A percentile compares a stretch with the other conserved stretches of the same genome.
These are phyloP conservation scores for Drosophila fungiperda DNA, from an alignment of 2,888 invertebrate species.

Conservation along the genomic window DNA sequence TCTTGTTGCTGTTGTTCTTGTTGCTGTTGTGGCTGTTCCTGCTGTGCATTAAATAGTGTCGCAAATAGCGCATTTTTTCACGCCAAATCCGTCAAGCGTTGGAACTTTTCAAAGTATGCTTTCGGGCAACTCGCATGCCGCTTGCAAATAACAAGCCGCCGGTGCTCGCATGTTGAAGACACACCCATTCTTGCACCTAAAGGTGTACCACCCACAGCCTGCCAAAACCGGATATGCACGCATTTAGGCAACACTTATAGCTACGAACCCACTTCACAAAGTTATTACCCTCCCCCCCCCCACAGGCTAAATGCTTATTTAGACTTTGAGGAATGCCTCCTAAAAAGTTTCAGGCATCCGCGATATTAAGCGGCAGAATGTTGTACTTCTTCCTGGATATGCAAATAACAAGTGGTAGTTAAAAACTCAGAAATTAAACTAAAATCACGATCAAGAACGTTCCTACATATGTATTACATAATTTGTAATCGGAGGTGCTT, in stretches of 20 bases:
- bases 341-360: not conserved
- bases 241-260: conserved; percentile 61
- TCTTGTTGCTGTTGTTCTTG: conserved; percentile 23
- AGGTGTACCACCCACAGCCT: not conserved
- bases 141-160: conserved; percentile 20
- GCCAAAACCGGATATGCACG: conserved; percentile 53
- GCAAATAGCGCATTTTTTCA: conserved; percentile 66
- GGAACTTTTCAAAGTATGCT: conserved; percentile 26
- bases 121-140: conserved; percentile 37
- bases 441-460: not conserved
- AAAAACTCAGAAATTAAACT: conserved; percentile 2
- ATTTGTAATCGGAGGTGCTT: not conserved
- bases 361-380: not conserved
- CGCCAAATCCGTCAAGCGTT: conserved; percentile 35
- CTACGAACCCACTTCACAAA: not conserved
- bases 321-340: conserved; percentile 5
- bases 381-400: not conserved
- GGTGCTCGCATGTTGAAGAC: conserved; percentile 17
- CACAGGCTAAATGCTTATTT: conserved; percentile 2
- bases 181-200: conserved; percentile 6
- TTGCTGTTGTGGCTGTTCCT: conserved; percentile 35
- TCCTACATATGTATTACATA: not conserved
- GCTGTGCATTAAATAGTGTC: conserved; percentile 64
- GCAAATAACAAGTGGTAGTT: not conserved
- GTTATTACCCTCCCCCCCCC: no score